Percentiles rank a stretch among this genome's conserved stretches.
These are phyloP conservation scores for Rhyacichthys aspro DNA, from an alignment of 2,797 vertebrate species.

Conservation along the genomic window DNA sequence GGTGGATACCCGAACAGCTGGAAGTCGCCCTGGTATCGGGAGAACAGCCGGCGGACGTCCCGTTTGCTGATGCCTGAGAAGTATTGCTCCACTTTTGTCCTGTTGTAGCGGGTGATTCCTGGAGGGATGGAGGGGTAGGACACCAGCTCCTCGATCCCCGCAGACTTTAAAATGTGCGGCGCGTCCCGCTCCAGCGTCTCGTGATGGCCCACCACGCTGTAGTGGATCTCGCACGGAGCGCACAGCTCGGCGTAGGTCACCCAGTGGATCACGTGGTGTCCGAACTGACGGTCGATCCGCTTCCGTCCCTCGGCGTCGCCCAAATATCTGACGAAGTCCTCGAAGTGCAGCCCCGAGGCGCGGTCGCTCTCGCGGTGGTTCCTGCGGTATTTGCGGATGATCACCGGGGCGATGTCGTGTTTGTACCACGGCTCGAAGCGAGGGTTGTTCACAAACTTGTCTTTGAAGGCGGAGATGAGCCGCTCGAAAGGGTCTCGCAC, in stretches of 20 bases:
- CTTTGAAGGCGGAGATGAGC: conserved; percentile 96
- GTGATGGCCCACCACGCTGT: conserved; percentile 92
- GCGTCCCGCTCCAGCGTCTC: conserved; percentile 94
- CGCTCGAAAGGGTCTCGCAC: conserved; percentile 98
- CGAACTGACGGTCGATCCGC: conserved; percentile 91
- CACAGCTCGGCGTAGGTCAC: conserved; percentile 92
- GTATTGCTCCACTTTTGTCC: conserved; percentile 91
- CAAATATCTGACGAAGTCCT: conserved; percentile 97
- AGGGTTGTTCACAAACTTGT: conserved; percentile 97
- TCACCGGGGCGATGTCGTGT: conserved; percentile 93
- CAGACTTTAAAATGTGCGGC: conserved; percentile 87
- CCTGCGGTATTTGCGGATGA: conserved; percentile 93
- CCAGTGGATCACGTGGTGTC: conserved; percentile 97
- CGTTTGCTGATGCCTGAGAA: conserved; percentile 91
- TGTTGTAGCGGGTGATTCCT: conserved; percentile 94
- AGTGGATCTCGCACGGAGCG: conserved; percentile 91
- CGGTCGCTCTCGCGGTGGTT: conserved; percentile 82
- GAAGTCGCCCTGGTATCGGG: conserved; percentile 92
- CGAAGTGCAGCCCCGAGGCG: conserved; percentile 87
- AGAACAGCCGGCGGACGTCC: conserved; percentile 89
- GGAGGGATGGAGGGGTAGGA: conserved; percentile 94
- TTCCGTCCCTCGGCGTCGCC: conserved; percentile 87
- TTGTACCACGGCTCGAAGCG: conserved; percentile 98
- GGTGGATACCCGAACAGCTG: conserved; percentile 91
- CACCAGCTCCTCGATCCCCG: conserved; percentile 88